Conservation (phyloP, 2,888 invertebrate species). For the Netelia virgata region DNA sequence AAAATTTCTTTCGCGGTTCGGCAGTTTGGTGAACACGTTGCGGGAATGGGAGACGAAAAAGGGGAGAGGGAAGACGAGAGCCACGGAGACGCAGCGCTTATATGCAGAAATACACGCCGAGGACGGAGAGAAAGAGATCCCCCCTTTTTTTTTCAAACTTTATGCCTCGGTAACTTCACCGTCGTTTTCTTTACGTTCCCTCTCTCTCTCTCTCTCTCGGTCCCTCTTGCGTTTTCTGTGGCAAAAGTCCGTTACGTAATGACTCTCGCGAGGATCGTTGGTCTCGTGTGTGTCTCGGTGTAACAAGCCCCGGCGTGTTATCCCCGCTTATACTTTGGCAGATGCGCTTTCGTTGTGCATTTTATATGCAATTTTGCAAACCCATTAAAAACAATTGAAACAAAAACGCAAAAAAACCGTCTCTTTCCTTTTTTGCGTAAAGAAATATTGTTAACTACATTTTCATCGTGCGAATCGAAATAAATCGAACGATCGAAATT, state of each 20-base stretch:
- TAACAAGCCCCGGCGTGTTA: conserved; percentile 39
- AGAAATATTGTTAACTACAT: too few relatives aligned
- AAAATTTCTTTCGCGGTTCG: background rate
- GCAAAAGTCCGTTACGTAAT: conserved; percentile 80
- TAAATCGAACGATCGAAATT: too few relatives aligned
- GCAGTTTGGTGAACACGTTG: conserved; percentile 4
- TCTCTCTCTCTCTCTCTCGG: conserved; percentile 23
- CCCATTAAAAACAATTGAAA: conserved; percentile 10
- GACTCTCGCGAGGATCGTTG: conserved; percentile 65
- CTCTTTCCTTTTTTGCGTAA: too few relatives aligned
- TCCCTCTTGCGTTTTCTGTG: conserved; percentile 31
- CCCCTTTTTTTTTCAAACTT: conserved; percentile 69
- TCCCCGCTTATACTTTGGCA: conserved; percentile 29
- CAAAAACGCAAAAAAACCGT: too few relatives aligned
- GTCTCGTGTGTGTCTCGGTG: conserved; percentile 55
- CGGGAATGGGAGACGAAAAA: background rate
- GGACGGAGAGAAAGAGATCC: conserved; percentile 43
- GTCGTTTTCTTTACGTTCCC: conserved; percentile 76
- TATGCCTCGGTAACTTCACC: conserved; percentile 78
- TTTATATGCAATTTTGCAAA: conserved; percentile 37
- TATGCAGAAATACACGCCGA: conserved; percentile 3
- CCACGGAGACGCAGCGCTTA: background rate
- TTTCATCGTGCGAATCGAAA: too few relatives aligned
- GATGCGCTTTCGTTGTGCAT: conserved; percentile 62
- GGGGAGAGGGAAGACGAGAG: background rate